Evolutionary conservation across 2,113 vertebrate species (phyloP).

Genomic region (Odocoileus hemionus): DNA sequence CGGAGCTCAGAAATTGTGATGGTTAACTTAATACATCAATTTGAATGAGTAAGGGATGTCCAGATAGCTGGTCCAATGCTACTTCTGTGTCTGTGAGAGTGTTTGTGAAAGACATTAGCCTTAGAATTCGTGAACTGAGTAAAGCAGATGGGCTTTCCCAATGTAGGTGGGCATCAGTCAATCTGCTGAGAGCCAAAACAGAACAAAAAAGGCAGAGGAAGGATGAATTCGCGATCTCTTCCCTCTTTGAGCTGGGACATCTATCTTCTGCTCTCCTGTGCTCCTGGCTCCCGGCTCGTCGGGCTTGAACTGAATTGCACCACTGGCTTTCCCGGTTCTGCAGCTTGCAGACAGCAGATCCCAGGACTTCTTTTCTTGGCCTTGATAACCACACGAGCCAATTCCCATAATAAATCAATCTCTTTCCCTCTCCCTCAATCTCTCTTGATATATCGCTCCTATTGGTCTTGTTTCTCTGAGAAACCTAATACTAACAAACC

Average conservation of each 20-base stretch:
- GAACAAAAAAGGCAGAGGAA: neutral
- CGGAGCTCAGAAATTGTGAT: neutral
- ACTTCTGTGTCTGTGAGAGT: neutral
- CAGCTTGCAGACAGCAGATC: neutral
- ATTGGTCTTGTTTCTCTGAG: neutral
- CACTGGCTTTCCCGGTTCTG: neutral
- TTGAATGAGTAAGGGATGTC: neutral
- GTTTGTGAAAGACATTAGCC: neutral
- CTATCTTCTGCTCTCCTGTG: neutral
- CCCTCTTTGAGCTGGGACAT: neutral
- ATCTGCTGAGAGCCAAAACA: neutral
- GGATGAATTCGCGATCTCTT: neutral
- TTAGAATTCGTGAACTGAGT: neutral
- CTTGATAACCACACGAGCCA: neutral
- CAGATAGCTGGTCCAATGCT: neutral
- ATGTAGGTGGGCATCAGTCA: neutral
- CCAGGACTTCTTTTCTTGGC: neutral
- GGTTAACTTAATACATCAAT: neutral
- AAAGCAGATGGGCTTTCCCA: neutral
- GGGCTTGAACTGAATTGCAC: neutral
- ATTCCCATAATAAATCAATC: neutral
- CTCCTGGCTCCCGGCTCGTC: neutral
- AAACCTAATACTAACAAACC: neutral
- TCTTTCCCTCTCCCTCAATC: neutral
- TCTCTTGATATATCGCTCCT: neutral